Evolutionary conservation across 1,140 invertebrate genomes (phyloP), one percentile per base, ranked within the genome.

Genomic region (Lordiphosa clarofinis): DNA sequence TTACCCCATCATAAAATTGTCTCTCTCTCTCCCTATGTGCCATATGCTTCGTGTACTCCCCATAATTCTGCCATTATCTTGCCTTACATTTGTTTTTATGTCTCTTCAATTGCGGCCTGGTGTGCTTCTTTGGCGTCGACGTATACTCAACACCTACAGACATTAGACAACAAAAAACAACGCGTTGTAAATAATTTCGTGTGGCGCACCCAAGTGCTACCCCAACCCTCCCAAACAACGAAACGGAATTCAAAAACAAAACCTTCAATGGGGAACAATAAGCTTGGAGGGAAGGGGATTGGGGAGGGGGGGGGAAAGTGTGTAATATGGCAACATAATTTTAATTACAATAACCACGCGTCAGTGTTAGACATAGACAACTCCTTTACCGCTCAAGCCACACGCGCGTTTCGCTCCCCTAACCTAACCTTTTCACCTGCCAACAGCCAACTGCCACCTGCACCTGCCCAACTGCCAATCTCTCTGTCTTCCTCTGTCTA

Each of bases 21-120:
- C 24, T 55, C 49, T 72, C 49, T 66, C 43, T 47, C 47, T 35
- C 52, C 35, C 54, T 59, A 37, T 62, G 43, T 68, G 61, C 56
- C 74, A 82, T 82, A 81, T 81, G 72, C 56, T 52, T 49, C 37
- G 24, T 52, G 48, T 75, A 55, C 48, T 43, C 54, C 38, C 43
- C 55, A 75, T 68, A 71, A 75, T 81, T 71, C 62, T 56, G 52
- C 69, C 75, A 81, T 82, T 81, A 81, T 82, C 72, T 71, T 65
- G 71, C 42, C 73, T 56, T 66, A 56, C 37, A 71, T 67, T 68
- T 57, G 64, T 68, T 68, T 64, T 69, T 67, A 58, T 62, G 59
- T 61, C 60, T 62, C 60, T 75, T 60, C 61, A 46, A 65, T 56
- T 56, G 43, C 47, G 39, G 5, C 37, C 42, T 2, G 8, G 8